A percentile compares a stretch with the other conserved stretches of the same genome.
Evolutionary conservation across 1,140 invertebrate genomes (phyloP).

Genomic region (Bactericera cockerelli): DNA sequence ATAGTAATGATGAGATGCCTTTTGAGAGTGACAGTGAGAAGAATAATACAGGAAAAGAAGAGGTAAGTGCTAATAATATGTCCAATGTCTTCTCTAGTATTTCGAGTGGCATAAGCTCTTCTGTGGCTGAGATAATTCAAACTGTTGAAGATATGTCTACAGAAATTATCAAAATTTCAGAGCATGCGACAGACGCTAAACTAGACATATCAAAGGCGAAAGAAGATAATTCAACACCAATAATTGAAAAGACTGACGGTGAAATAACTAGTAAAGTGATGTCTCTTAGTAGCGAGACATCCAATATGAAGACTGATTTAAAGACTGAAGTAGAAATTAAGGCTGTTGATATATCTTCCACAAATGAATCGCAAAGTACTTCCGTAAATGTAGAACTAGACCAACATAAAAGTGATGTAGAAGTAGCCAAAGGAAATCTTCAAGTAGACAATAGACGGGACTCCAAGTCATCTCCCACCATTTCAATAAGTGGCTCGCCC

Average conservation of each 20-base stretch:
- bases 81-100: neutral
- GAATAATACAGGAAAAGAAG: neutral
- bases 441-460: neutral
- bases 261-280: neutral
- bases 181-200: neutral
- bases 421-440: neutral
- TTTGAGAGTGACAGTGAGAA: too few relatives aligned
- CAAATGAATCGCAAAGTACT: neutral
- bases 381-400: slow-evolving; percentile 3
- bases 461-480: neutral
- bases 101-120: neutral
- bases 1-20: too few relatives aligned
- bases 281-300: neutral
- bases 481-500: neutral
- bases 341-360: slow-evolving; percentile 5
- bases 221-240: neutral
- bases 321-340: slow-evolving; percentile 8
- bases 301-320: neutral
- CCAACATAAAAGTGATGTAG: neutral
- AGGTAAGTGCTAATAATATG: neutral
- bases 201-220: neutral
- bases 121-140: neutral
- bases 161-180: neutral
- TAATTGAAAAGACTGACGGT: too few relatives aligned
- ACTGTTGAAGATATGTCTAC: neutral